Base-by-base conservation (phyloP, 2,797 vertebrate species). In the Lacerta bilineata region DNA sequence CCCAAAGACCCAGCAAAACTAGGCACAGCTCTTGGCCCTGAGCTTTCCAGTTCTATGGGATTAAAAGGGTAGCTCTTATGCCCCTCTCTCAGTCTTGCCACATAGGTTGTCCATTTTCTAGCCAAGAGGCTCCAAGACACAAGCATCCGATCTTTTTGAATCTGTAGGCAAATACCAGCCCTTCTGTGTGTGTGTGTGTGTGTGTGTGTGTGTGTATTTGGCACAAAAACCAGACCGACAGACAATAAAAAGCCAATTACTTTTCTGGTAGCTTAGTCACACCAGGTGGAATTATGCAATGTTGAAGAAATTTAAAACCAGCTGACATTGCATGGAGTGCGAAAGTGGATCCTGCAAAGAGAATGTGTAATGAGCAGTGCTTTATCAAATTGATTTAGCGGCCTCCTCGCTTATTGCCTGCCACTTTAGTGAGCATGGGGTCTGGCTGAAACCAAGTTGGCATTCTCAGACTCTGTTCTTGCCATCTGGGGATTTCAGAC, bases 331-430 rank as follows among this genome's bases (percentile, higher is more conserved):
- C 50, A 72, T 33, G 50, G 82, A 33, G 25, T 29, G 27, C 46
- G 43, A 27, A 2, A 55, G 80, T 82, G 83, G 71, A 74, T 83
- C 80, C 90, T 3, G 1, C 80, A 71, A 90, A 91, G 87, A 72
- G 86, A 33, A 75, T 66, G 36, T 69, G 72, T 64, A 80, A 79
- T 29, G 61, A 84, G 74, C 88, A 91, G 75, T 83, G 10, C 86
- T 95, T 93, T 80, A 84, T 93, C 90, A 87, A 8, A 9, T 46
- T 90, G 89, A 92, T 93, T 87, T 93, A 91, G 85, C 89, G 33
- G 83, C 87, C 85, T 86, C 8, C 1, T 33, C 39, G 39, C 85
- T 88, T 85, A 46, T 88, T 74, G 39, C 33, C 13, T 72, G 84
- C 85, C 88, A 77, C 86, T 83, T 75, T 29, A 33, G 84, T 68